Evolutionary conservation across 2,113 vertebrate species (phyloP), one percentile per base, ranked within the genome.

Genomic region (Phrynosoma blainvillii): DNA sequence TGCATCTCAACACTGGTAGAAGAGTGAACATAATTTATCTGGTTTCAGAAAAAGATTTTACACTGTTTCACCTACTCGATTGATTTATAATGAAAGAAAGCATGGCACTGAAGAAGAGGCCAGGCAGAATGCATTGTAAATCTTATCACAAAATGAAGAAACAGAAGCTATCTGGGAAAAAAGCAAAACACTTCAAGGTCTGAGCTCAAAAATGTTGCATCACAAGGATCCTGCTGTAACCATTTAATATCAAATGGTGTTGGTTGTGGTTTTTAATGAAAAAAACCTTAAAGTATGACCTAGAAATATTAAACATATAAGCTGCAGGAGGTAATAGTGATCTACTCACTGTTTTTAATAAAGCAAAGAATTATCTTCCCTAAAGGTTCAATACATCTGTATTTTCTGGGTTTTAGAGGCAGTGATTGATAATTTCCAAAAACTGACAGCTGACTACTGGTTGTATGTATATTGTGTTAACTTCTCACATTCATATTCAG

Each of bases 31-130:
- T 93, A 90, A 84, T 92, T 93, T 93, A 91, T 89, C 89, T 90
- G 86, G 42, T 87, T 89, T 94, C 90, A 95, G 91, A 86, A 90
- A 88, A 84, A 84, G 21, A 89, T 76, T 85, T 88, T 92, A 85
- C 94, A 87, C 89, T 81, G 87, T 91, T 95, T 93, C 90, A 94
- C 85, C 79, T 85, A 91, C 78, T n/a, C 93, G 89, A 94, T 85
- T 93, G 89, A 93, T 96, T 93, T 91, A 92, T 92, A 93, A 95
- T 90, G 86, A 82, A 88, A 90, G 90, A 94, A 95, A 95, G 89
- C 14, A 91, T 91, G 89, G 87, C 92, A 94, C 70, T 94, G 90
- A 90, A 89, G 74, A 89, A 94, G 93, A 91, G 76, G 93, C 91
- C 87, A 93, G 93, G 88, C 86, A 82, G 92, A 93, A 91, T 27